phyloP scores from a whole-genome alignment of 2,113 vertebrate species.

The Megaleporinus macrocephalus region DNA sequence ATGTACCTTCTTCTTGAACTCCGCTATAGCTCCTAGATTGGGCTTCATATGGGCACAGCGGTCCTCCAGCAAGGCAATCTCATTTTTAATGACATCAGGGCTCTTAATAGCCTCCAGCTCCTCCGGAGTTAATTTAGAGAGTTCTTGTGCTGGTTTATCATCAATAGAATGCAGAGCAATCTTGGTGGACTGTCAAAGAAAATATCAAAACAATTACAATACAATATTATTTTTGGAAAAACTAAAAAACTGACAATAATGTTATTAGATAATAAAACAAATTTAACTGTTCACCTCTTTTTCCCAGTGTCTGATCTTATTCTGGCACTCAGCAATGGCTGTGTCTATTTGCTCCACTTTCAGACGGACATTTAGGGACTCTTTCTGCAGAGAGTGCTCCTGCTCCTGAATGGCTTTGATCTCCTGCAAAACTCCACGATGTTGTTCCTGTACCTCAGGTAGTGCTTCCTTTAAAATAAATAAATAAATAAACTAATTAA shows the following conservation, averaged over 20 bases:
- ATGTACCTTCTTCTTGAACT: conserved; percentile 90
- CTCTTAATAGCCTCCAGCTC: conserved; percentile 82
- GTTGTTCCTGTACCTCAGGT: conserved; percentile 84
- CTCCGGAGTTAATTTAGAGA: conserved; percentile 74
- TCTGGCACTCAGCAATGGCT: conserved; percentile 83
- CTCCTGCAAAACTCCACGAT: conserved; percentile 79
- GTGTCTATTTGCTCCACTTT: conserved; percentile 88
- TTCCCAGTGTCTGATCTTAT: conserved; percentile 92
- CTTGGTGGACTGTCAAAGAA: conserved; percentile 80
- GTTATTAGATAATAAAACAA: background rate
- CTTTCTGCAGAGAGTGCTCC: conserved; percentile 87
- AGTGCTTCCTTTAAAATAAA: conserved; percentile 75
- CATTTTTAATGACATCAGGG: conserved; percentile 82
- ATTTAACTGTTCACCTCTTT: conserved; percentile 83
- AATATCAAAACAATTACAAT: background rate
- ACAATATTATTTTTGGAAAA: too few relatives aligned
- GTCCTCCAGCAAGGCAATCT: conserved; percentile 88
- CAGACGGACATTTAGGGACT: conserved; percentile 88
- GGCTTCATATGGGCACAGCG: conserved; percentile 87
- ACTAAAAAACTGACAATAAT: background rate
- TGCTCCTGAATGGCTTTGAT: conserved; percentile 84
- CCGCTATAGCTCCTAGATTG: conserved; percentile 89
- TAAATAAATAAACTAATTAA: background rate
- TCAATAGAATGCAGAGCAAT: conserved; percentile 85
- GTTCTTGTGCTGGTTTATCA: conserved; percentile 75